Evolutionary conservation across 2,113 vertebrate species (phyloP).

Genomic region (Actenoides lindsayi): DNA sequence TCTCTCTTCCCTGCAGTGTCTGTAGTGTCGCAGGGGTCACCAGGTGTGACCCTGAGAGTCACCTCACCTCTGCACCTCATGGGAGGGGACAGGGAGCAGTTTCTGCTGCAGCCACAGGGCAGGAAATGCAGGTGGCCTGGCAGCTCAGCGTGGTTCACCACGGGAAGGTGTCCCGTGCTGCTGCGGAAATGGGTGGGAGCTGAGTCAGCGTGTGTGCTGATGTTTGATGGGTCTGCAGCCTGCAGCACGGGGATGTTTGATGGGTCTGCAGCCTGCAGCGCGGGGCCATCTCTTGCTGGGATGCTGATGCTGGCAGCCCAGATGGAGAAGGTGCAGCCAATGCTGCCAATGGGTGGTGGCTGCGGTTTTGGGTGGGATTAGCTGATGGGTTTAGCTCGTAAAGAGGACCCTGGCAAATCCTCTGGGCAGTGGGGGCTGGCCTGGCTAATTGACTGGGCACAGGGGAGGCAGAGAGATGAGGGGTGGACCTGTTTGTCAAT

Average conservation of each 20-base stretch:
- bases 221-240: background rate
- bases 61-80: background rate
- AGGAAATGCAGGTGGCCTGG: background rate
- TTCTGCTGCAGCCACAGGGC: background rate
- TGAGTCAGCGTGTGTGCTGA: background rate
- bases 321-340: background rate
- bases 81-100: background rate
- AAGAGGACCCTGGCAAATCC: background rate
- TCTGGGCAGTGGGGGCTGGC: rapidly evolving
- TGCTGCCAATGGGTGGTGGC: background rate
- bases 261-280: background rate
- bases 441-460: background rate
- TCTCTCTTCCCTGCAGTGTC: rapidly evolving
- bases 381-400: background rate
- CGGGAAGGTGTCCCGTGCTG: rapidly evolving
- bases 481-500: rapidly evolving
- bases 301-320: background rate
- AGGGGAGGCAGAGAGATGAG: background rate
- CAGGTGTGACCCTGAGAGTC: background rate
- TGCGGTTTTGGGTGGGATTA: background rate
- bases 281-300: background rate
- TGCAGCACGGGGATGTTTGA: background rate
- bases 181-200: background rate
- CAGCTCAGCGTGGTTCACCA: background rate
- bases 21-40: background rate